These are phyloP conservation scores for Leptinotarsa haldemani DNA, from an alignment of 2,888 invertebrate genomes.

Conservation along the genomic window DNA sequence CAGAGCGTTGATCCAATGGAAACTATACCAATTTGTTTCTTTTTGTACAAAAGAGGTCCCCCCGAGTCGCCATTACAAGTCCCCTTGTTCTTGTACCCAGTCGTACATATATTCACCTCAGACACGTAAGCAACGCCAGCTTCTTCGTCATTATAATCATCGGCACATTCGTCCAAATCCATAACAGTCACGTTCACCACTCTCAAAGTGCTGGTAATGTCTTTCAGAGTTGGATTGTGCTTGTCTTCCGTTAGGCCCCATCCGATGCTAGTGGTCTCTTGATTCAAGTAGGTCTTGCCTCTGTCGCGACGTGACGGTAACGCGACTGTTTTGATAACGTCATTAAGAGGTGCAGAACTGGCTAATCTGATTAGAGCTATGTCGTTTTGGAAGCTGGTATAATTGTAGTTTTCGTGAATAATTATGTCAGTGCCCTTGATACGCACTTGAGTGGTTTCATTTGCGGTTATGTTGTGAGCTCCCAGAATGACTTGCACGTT, in stretches of 20 bases:
- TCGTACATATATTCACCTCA: conserved; percentile 50
- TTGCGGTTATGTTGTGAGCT: conserved; percentile 50
- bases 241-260: conserved; percentile 53
- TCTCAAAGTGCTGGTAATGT: conserved; percentile 48
- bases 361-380: conserved; percentile 51
- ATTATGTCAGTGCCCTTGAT: conserved; percentile 41
- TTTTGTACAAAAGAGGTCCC: conserved; percentile 46
- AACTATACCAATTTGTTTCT: conserved; percentile 48
- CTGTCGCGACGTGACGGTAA: conserved; percentile 47
- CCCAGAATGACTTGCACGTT: conserved; percentile 51
- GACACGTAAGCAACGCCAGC: conserved; percentile 43
- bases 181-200: conserved; percentile 47
- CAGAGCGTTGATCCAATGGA: conserved; percentile 51
- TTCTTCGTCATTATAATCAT: conserved; percentile 47
- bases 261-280: conserved; percentile 46
- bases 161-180: conserved; percentile 45
- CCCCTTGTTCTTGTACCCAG: conserved; percentile 50
- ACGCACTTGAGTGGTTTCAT: conserved; percentile 44
- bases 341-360: conserved; percentile 40
- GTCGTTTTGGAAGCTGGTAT: conserved; percentile 45
- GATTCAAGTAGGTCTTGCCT: conserved; percentile 34
- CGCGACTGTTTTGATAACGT: conserved; percentile 42
- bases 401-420: conserved; percentile 48
- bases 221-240: conserved; percentile 39
- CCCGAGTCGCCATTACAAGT: conserved; percentile 54